Conservation (phyloP, 2,888 invertebrate genomes). For the Cheilosia scutellata region DNA sequence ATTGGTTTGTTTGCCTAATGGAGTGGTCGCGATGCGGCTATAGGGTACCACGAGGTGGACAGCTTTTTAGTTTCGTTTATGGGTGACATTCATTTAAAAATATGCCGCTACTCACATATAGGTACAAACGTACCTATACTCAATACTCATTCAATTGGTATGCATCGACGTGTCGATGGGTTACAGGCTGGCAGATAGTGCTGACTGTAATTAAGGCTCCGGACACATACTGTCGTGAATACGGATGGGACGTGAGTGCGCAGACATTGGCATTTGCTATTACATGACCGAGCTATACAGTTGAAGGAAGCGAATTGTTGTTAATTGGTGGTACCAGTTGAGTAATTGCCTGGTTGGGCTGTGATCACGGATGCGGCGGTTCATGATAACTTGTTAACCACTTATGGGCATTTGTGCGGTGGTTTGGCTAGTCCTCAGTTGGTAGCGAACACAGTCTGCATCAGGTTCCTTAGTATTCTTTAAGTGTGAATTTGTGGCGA, state of each 20-base stretch:
- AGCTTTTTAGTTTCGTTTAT: constrained; percentile 4
- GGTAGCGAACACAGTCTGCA: too few species aligned
- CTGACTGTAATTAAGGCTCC: constrained; percentile 52
- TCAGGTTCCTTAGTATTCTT: too few species aligned
- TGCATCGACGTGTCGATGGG: constrained; percentile 28
- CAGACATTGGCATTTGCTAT: constrained; percentile 21
- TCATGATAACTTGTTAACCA: constrained; percentile 53
- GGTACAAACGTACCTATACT: background rate
- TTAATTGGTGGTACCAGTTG: constrained; percentile 47
- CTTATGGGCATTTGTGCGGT: constrained; percentile 49
- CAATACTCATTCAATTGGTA: constrained; percentile 23
- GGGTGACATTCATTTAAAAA: background rate
- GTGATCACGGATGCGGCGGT: constrained; percentile 50
- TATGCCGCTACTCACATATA: background rate
- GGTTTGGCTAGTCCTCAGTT: constrained; percentile 9
- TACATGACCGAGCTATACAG: constrained; percentile 29
- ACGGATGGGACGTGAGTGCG: constrained; percentile 11
- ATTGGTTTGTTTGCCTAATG: constrained; percentile 56
- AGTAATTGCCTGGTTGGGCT: constrained; percentile 55
- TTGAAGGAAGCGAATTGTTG: constrained; percentile 46
- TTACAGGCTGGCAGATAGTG: constrained; percentile 27
- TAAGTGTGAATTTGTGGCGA: too few species aligned
- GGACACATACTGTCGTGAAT: constrained; percentile 42
- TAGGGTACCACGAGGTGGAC: constrained; percentile 46
- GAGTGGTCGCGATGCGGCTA: constrained; percentile 19